phyloP scores from a whole-genome alignment of 2,797 vertebrate genomes.

The Lacerta bilineata region DNA sequence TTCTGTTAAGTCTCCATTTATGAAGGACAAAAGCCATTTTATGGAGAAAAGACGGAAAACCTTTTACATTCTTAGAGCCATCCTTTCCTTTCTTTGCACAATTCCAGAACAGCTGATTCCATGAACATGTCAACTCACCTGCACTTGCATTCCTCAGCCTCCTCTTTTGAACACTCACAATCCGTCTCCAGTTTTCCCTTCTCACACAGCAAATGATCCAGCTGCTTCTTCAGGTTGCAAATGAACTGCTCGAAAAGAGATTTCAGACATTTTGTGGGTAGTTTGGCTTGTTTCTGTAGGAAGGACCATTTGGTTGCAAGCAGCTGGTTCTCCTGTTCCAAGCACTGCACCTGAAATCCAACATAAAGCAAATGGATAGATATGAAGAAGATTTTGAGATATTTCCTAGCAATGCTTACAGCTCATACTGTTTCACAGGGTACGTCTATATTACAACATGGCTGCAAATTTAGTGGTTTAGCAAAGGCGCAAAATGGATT shows the following conservation, averaged over 20 bases:
- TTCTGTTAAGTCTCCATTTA: background rate
- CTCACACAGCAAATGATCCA: background rate
- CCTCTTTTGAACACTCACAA: background rate
- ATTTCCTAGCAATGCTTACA: too few species aligned
- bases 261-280: background rate
- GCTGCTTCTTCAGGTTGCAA: background rate
- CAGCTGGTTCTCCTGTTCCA: slow-evolving; percentile 13
- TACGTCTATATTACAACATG: too few species aligned
- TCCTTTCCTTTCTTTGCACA: background rate
- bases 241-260: background rate
- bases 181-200: background rate
- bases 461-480: too few species aligned
- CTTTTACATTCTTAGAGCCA: too few species aligned
- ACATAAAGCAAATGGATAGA: background rate
- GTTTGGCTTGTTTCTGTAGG: background rate
- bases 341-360: slow-evolving; percentile 3
- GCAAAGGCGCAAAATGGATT: too few species aligned
- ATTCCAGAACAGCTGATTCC: background rate
- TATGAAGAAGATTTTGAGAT: background rate
- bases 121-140: background rate
- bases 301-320: background rate
- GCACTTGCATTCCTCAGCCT: background rate
- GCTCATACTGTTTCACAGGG: too few species aligned
- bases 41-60: background rate
- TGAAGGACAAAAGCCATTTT: background rate